Conservation (phyloP, 2,113 vertebrate genomes). For the Alouatta palliata region DNA sequence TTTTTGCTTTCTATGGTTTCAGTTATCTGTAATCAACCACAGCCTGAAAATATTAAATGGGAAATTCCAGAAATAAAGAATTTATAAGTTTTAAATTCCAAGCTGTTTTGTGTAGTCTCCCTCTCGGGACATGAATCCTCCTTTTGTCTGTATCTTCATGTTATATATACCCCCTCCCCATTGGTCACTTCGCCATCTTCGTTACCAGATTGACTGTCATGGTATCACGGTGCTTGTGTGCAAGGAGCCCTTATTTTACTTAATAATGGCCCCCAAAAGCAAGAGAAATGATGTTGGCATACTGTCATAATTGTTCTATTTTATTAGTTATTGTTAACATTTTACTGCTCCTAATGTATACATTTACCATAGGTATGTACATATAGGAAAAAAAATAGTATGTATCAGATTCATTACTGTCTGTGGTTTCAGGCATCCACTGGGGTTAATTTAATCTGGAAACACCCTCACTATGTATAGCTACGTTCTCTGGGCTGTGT, state of each 20-base stretch:
- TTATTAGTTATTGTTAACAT: not conserved
- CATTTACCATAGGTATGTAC: not conserved
- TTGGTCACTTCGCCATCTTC: not conserved
- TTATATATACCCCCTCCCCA: not conserved
- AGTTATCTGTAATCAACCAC: not conserved
- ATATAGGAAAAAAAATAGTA: not conserved
- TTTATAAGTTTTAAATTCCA: not conserved
- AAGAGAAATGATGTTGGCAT: not conserved
- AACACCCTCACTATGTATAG: not conserved
- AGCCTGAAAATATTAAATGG: not conserved
- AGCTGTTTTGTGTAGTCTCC: not conserved
- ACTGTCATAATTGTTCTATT: not conserved
- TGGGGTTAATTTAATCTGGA: not conserved
- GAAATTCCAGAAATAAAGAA: not conserved
- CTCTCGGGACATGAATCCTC: not conserved
- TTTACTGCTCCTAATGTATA: not conserved
- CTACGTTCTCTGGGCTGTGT: not conserved
- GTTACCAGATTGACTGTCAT: not conserved
- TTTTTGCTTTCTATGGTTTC: not conserved
- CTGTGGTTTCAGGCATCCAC: not conserved
- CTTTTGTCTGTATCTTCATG: not conserved
- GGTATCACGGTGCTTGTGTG: not conserved
- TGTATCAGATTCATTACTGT: not conserved
- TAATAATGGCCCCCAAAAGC: not conserved
- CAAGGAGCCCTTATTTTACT: not conserved